These are phyloP conservation scores for Strigamia maritima DNA, from an alignment of 2,888 invertebrate species.

Conservation along the genomic window DNA sequence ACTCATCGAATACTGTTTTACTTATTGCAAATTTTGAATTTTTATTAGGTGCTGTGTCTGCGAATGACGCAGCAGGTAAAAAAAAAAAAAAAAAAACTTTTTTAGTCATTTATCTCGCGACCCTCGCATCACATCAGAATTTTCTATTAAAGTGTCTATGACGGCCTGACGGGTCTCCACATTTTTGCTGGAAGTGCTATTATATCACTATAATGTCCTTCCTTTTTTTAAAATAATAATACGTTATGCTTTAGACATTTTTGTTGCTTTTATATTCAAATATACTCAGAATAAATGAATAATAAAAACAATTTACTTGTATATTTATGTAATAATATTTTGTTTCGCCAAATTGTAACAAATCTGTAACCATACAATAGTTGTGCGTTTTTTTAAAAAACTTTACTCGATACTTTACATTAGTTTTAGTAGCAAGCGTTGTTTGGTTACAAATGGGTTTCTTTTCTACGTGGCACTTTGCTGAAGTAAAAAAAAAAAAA, in stretches of 20 bases:
- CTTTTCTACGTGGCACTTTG: neutral
- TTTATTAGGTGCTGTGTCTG: too few relatives aligned
- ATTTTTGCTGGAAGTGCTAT: neutral
- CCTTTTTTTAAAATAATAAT: neutral
- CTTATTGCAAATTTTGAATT: too few relatives aligned
- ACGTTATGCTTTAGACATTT: neutral
- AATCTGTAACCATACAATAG: too few relatives aligned
- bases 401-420: too few relatives aligned
- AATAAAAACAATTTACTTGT: too few relatives aligned
- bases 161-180: conserved; percentile 2
- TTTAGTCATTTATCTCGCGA: neutral
- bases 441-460: neutral
- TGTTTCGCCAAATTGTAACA: too few relatives aligned
- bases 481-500: neutral
- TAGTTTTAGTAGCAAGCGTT: neutral
- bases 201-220: neutral
- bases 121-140: neutral
- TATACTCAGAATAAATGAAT: neutral
- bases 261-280: neutral
- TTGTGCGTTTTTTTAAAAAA: too few relatives aligned
- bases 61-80: neutral
- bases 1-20: too few relatives aligned
- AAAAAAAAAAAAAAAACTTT: too few relatives aligned
- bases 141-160: neutral
- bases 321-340: too few relatives aligned